A percentile compares a stretch with the other conserved stretches of the same genome.
Conservation (phyloP, 1,140 invertebrate species). For the Streblospio benedicti region DNA sequence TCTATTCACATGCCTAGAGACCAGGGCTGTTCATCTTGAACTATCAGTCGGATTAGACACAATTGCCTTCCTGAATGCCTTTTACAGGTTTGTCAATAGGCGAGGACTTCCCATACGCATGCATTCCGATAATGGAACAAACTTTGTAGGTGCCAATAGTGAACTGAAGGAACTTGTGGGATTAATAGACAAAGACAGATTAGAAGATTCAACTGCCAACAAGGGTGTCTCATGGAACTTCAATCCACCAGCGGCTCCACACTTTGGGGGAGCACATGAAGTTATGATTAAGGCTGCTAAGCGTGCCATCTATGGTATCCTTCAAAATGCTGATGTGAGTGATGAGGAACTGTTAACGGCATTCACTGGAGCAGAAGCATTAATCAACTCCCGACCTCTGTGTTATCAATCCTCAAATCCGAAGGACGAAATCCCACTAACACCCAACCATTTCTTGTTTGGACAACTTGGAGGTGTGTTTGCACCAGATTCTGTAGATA, state of each 20-base stretch:
- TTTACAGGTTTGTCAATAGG: neutral
- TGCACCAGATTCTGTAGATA: neutral
- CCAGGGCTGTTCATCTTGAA: neutral
- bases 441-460: slow-evolving; percentile 7
- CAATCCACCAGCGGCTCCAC: slow-evolving; percentile 40
- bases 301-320: slow-evolving; percentile 15
- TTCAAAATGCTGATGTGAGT: slow-evolving; percentile 9
- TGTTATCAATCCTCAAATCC: neutral
- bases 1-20: neutral
- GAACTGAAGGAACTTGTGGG: slow-evolving; percentile 4
- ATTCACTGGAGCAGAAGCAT: neutral
- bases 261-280: slow-evolving; percentile 49
- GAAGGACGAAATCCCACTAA: neutral
- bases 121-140: too few relatives aligned
- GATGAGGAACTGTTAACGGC: slow-evolving; percentile 7
- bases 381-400: neutral
- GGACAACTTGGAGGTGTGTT: slow-evolving; percentile 1
- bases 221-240: slow-evolving; percentile 44
- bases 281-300: slow-evolving; percentile 38
- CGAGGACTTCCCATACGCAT: neutral
- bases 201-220: neutral
- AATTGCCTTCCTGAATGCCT: too few relatives aligned
- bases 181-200: slow-evolving; percentile 6
- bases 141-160: slow-evolving; percentile 12
- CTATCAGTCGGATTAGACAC: too few relatives aligned